Evolutionary conservation across 1,140 invertebrate species (phyloP).

Genomic region (Sycophaga agraensis): DNA sequence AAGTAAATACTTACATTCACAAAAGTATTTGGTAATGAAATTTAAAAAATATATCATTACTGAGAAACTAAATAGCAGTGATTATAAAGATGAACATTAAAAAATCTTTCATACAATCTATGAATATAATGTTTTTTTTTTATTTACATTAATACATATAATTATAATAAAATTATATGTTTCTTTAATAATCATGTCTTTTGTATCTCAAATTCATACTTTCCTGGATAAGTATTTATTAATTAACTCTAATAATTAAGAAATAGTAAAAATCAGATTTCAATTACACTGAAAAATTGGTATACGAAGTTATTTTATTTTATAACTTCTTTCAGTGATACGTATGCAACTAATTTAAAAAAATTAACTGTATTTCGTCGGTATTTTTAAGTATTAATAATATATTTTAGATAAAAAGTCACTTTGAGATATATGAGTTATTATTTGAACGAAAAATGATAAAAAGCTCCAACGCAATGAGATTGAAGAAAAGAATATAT

Average conservation of each 20-base stretch:
- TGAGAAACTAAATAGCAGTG: no score
- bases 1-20: not conserved
- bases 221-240: slow-evolving; percentile 27
- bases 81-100: no score
- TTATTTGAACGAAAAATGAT: slow-evolving; percentile 22
- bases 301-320: slow-evolving; percentile 35
- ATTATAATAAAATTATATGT: not conserved
- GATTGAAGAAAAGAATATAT: not conserved
- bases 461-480: not conserved
- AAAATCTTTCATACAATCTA: not conserved
- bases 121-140: not conserved
- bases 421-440: slow-evolving; percentile 13
- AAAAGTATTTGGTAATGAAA: not conserved
- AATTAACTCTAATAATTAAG: slow-evolving; percentile 17
- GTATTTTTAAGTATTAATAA: slow-evolving; percentile 32
- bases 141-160: not conserved
- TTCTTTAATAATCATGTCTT: not conserved
- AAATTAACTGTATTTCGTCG: slow-evolving; percentile 32
- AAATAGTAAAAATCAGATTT: slow-evolving; percentile 18
- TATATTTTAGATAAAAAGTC: slow-evolving; percentile 40
- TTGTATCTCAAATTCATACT: not conserved
- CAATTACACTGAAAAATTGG: slow-evolving; percentile 43
- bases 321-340: slow-evolving; percentile 5
- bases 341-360: slow-evolving; percentile 17
- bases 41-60: not conserved